phyloP scores from a whole-genome alignment of 2,888 invertebrate species.

The Agriopis leucophaearia region DNA sequence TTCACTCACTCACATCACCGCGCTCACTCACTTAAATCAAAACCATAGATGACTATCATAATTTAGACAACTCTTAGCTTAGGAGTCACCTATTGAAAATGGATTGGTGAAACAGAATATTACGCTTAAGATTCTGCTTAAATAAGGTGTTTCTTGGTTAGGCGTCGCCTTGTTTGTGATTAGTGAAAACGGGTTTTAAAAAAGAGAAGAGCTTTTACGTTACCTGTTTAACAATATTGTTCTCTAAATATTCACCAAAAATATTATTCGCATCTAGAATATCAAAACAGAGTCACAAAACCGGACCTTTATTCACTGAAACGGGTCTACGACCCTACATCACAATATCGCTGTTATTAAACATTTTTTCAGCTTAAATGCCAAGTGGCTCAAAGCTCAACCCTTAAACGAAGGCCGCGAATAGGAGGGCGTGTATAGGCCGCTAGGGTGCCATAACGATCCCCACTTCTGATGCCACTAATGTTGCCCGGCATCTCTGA shows the following conservation, averaged over 20 bases:
- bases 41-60: no score
- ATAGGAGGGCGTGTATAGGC: constrained; percentile 43
- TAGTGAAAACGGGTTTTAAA: no score
- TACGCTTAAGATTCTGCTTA: no score
- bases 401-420: constrained; percentile 43
- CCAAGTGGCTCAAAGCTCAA: constrained; percentile 42
- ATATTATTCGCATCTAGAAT: background rate
- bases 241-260: background rate
- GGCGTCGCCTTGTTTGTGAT: no score
- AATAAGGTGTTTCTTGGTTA: no score
- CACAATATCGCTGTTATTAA: constrained; percentile 35
- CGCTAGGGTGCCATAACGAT: constrained; percentile 43
- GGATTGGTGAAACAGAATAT: no score
- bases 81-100: no score
- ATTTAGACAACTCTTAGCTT: no score
- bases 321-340: constrained; percentile 1
- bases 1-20: no score
- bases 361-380: constrained; percentile 42
- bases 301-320: constrained; percentile 6
- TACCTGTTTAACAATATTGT: no score
- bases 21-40: no score
- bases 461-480: constrained; percentile 48
- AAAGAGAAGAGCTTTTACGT: no score
- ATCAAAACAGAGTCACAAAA: background rate
- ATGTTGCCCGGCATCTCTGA: constrained; percentile 47